Evolutionary conservation across 2,113 vertebrate genomes (phyloP).

Genomic region (Pongo abelii): DNA sequence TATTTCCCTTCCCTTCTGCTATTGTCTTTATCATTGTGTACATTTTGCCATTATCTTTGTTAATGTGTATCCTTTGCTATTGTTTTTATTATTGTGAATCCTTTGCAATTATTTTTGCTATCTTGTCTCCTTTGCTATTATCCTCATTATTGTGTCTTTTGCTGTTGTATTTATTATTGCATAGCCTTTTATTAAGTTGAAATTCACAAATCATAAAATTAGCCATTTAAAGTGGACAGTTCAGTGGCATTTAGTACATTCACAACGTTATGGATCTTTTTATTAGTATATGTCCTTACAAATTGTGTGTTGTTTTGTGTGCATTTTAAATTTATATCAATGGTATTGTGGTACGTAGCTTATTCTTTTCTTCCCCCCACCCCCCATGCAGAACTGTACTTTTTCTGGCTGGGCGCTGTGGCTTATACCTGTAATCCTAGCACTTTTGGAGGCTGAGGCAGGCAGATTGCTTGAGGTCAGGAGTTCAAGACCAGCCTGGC

Average conservation of each 20-base stretch:
- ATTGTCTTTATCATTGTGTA: background rate
- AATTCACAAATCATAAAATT: background rate
- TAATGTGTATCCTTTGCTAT: background rate
- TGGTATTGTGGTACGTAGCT: background rate
- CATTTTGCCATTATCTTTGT: background rate
- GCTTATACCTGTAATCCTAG: too few species aligned
- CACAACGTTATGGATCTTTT: background rate
- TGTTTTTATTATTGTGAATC: background rate
- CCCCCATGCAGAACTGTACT: too few species aligned
- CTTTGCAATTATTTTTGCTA: background rate
- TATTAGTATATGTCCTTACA: too few species aligned
- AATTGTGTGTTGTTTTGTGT: background rate
- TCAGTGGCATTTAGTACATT: background rate
- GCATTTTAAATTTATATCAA: background rate
- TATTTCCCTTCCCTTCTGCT: background rate
- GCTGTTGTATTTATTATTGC: background rate
- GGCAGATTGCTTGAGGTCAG: too few species aligned
- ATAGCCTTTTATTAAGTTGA: background rate
- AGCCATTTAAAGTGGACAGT: background rate
- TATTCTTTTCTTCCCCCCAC: background rate
- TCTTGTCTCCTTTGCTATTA: background rate
- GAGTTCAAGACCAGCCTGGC: too few species aligned
- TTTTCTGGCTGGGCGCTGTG: too few species aligned
- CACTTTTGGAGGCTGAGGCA: too few species aligned
- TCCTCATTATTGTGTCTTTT: background rate